phyloP scores from a whole-genome alignment of 2,113 vertebrate genomes.

The Semicossyphus pulcher region DNA sequence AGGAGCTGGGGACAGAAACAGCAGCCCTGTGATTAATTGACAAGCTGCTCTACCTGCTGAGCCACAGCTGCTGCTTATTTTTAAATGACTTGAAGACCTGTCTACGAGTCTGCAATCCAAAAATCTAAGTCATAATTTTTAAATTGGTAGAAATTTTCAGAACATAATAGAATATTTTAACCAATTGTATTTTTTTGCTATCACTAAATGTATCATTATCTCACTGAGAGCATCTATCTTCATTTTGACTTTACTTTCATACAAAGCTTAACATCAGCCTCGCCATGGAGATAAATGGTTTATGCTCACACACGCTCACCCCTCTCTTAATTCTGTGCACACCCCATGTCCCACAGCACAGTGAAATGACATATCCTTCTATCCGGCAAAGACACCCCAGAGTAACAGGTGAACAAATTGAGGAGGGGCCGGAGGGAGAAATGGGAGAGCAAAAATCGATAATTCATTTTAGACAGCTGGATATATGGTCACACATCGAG shows the following conservation, averaged over 20 bases:
- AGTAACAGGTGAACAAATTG: constrained; percentile 74
- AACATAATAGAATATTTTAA: background rate
- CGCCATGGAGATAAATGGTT: constrained; percentile 10
- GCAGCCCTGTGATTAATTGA: background rate
- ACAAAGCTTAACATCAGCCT: constrained; percentile 17
- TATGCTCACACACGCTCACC: constrained; percentile 12
- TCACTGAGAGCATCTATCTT: constrained; percentile 29
- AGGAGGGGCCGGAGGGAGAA: constrained; percentile 54
- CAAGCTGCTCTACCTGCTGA: constrained; percentile 1
- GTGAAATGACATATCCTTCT: constrained; percentile 44
- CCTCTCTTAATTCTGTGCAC: constrained; percentile 43
- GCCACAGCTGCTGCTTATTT: background rate
- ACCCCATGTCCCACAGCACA: constrained; percentile 17
- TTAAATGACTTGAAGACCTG: background rate
- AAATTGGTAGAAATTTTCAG: background rate
- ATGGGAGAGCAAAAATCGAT: constrained; percentile 65
- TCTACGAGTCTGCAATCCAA: background rate
- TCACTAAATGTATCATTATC: background rate
- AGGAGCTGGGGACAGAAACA: background rate
- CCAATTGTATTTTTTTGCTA: background rate
- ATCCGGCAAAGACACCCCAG: constrained; percentile 36
- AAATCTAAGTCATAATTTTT: background rate
- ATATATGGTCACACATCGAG: constrained; percentile 36
- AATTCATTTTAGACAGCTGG: constrained; percentile 71
- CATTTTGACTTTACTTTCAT: constrained; percentile 21